These are phyloP conservation scores for Caprella mutica DNA, from an alignment of 2,888 invertebrate species.

Conservation along the genomic window DNA sequence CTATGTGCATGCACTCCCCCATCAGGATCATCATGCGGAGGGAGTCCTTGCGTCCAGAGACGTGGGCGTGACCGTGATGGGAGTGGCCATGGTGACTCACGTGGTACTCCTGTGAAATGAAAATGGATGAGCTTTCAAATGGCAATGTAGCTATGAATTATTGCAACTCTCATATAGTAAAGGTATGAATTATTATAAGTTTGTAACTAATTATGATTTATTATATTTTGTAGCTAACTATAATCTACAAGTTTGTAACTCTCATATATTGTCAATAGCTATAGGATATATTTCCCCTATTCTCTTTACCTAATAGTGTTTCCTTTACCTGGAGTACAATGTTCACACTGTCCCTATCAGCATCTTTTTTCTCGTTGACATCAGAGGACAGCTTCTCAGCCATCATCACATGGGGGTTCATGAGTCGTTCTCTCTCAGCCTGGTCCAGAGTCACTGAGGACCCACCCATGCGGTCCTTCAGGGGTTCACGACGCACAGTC, in stretches of 20 bases:
- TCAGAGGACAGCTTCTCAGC: background rate
- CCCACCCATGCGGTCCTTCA: background rate
- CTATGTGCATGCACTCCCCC: constrained; percentile 90
- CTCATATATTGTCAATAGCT: no score
- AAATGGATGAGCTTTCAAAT: no score
- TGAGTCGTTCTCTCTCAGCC: constrained; percentile 12
- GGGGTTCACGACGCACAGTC: constrained; percentile 8
- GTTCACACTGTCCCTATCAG: constrained; percentile 29
- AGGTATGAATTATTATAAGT: no score
- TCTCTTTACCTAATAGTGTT: no score
- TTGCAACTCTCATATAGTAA: no score
- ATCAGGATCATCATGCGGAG: constrained; percentile 95
- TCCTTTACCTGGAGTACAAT: constrained; percentile 33
- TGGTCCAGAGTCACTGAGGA: no score
- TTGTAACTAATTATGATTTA: no score
- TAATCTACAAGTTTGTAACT: no score
- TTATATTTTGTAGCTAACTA: no score
- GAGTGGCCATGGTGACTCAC: constrained; percentile 33
- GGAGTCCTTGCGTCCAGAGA: constrained; percentile 46
- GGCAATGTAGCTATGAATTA: no score
- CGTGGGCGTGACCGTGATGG: constrained; percentile 32
- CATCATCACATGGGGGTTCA: background rate
- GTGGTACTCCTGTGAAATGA: constrained; percentile 34
- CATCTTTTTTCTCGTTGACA: background rate
- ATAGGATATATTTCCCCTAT: no score